A percentile compares a stretch with the other conserved stretches of the same genome.
Conservation (phyloP, 2,797 vertebrate species). For the Phoxinus dragarum region DNA sequence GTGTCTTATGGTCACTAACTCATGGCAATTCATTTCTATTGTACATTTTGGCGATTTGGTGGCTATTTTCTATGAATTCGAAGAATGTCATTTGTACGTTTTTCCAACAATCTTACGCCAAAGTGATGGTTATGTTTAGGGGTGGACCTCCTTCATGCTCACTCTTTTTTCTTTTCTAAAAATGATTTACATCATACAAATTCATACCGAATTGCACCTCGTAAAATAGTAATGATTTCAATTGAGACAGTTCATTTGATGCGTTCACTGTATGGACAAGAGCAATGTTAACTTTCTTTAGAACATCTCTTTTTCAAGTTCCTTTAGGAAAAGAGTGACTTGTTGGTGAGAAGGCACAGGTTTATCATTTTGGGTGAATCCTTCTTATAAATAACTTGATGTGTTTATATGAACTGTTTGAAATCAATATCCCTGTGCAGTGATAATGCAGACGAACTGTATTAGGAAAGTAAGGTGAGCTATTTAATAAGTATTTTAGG, state of each 20-base stretch:
- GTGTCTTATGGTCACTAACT: neutral
- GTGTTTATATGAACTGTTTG: neutral
- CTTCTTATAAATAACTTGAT: neutral
- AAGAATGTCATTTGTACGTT: neutral
- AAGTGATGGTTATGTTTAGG: neutral
- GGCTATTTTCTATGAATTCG: neutral
- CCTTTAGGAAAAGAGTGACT: neutral
- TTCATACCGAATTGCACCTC: neutral
- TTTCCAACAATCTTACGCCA: neutral
- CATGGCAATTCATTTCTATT: neutral
- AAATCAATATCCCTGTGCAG: neutral
- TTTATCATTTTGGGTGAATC: neutral
- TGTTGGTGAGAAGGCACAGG: no score
- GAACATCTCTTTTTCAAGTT: no score
- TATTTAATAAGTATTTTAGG: conserved; percentile 37
- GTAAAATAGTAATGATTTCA: neutral
- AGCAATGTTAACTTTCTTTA: neutral
- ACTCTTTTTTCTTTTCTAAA: neutral
- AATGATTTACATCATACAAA: neutral
- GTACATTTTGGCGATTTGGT: neutral
- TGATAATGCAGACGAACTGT: conserved; percentile 4
- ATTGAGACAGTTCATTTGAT: neutral
- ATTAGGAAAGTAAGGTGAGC: conserved; percentile 7
- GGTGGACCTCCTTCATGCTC: neutral
- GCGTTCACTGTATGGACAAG: neutral